Evolutionary conservation across 2,797 vertebrate species (phyloP).

Genomic region (Austrolebias charrua): DNA sequence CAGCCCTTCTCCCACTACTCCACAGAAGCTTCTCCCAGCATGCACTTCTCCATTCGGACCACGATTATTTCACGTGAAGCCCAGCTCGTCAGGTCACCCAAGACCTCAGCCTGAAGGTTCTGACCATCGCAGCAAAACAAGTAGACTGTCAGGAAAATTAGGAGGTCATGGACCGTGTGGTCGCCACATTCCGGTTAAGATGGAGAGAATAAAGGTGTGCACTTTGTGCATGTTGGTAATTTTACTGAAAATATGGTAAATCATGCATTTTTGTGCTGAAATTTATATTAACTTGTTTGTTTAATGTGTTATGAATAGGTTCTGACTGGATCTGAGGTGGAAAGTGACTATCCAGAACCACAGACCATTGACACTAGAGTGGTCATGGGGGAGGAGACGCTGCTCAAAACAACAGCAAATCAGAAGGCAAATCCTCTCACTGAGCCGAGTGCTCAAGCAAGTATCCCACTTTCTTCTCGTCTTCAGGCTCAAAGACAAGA

Average conservation of each 20-base stretch:
- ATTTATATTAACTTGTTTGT: slow-evolving; percentile 13
- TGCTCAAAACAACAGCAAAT: slow-evolving; percentile 74
- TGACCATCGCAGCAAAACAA: slow-evolving; percentile 61
- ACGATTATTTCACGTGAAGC: slow-evolving; percentile 72
- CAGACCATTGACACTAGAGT: slow-evolving; percentile 86
- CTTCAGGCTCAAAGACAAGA: slow-evolving; percentile 57
- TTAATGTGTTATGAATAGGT: slow-evolving; percentile 60
- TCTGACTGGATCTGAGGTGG: slow-evolving; percentile 79
- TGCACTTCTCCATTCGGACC: slow-evolving; percentile 78
- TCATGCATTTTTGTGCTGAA: not conserved
- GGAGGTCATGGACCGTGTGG: slow-evolving; percentile 78
- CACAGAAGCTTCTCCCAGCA: slow-evolving; percentile 79
- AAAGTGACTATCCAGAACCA: slow-evolving; percentile 81
- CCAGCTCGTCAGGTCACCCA: slow-evolving; percentile 73
- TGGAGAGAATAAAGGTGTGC: slow-evolving; percentile 77
- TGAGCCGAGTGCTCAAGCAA: slow-evolving; percentile 47
- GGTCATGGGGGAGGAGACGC: slow-evolving; percentile 93
- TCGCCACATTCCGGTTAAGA: slow-evolving; percentile 79
- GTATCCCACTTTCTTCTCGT: slow-evolving; percentile 49
- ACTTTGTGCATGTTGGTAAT: slow-evolving; percentile 12
- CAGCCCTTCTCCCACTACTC: slow-evolving; percentile 80
- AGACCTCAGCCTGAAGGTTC: slow-evolving; percentile 92
- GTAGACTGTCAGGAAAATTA: slow-evolving; percentile 73
- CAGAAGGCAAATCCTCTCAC: slow-evolving; percentile 49
- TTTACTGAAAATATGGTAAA: not conserved